Conservation (phyloP, 2,113 vertebrate genomes). For the Nothobranchius furzeri region DNA sequence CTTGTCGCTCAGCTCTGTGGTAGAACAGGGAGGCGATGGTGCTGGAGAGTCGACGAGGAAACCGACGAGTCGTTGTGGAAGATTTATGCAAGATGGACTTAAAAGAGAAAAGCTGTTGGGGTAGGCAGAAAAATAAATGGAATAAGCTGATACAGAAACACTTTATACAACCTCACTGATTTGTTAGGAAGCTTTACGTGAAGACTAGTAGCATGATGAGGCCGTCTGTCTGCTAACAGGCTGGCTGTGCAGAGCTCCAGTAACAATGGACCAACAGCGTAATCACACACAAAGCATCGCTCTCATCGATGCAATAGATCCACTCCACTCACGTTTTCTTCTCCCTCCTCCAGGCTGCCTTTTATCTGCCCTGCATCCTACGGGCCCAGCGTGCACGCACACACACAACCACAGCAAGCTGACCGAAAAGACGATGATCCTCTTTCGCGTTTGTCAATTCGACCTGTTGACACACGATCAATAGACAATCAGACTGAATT, state of each 20-base stretch:
- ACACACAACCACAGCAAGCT: conserved; percentile 4
- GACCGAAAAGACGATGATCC: conserved; percentile 30
- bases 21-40: not conserved
- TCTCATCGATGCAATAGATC: conserved; percentile 22
- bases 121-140: not conserved
- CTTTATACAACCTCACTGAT: conserved; percentile 33
- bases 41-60: not conserved
- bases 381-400: conserved; percentile 8
- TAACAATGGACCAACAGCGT: conserved; percentile 1
- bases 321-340: conserved; percentile 1
- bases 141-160: conserved; percentile 7
- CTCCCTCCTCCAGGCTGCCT: conserved; percentile 3
- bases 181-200: conserved; percentile 7
- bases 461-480: conserved; percentile 38
- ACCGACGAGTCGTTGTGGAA: not conserved
- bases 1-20: not conserved
- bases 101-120: not conserved
- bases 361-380: not conserved
- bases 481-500: conserved; percentile 51
- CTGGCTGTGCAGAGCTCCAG: conserved; percentile 6
- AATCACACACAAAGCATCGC: conserved; percentile 20
- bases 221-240: conserved; percentile 16
- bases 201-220: conserved; percentile 16
- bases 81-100: not conserved
- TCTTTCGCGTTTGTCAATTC: conserved; percentile 34